Percentiles rank a stretch among this genome's conserved stretches.
phyloP scores from a whole-genome alignment of 1,140 invertebrate species.

The Listronotus oregonensis region DNA sequence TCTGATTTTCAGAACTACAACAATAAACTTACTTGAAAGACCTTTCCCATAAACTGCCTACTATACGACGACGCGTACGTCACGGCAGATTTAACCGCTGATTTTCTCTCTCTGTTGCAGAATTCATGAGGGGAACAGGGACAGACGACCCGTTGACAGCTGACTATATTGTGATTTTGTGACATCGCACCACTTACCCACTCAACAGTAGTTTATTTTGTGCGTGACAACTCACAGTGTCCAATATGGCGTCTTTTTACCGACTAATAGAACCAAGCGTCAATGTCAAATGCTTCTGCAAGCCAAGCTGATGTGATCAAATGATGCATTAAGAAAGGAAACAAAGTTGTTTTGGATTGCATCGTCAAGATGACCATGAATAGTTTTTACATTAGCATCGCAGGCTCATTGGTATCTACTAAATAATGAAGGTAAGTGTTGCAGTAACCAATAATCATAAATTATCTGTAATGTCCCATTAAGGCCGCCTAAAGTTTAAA shows the following conservation, averaged over 20 bases:
- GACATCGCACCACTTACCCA: constrained; percentile 45
- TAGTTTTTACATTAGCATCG: neutral
- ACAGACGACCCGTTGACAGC: constrained; percentile 46
- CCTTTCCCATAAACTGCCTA: constrained; percentile 46
- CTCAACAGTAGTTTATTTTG: constrained; percentile 46
- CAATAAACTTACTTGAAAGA: constrained; percentile 22
- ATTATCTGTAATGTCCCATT: neutral
- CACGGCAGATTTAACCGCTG: constrained; percentile 33
- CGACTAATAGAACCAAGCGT: constrained; percentile 4
- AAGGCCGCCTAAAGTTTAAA: too few relatives aligned
- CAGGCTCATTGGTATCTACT: neutral
- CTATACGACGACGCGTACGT: constrained; percentile 48
- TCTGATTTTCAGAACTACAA: constrained; percentile 24
- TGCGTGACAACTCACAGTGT: constrained; percentile 40
- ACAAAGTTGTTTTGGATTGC: neutral
- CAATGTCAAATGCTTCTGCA: neutral
- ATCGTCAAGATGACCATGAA: neutral
- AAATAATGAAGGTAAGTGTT: constrained; percentile 3
- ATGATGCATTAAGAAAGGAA: constrained; percentile 1
- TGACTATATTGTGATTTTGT: constrained; percentile 50
- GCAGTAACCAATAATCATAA: neutral
- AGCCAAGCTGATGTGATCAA: constrained; percentile 1
- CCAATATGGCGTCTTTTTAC: constrained; percentile 17
- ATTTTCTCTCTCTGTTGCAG: constrained; percentile 44
- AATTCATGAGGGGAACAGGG: constrained; percentile 36